phyloP scores from a whole-genome alignment of 2,113 vertebrate species.

The Cygnus buccinator region DNA sequence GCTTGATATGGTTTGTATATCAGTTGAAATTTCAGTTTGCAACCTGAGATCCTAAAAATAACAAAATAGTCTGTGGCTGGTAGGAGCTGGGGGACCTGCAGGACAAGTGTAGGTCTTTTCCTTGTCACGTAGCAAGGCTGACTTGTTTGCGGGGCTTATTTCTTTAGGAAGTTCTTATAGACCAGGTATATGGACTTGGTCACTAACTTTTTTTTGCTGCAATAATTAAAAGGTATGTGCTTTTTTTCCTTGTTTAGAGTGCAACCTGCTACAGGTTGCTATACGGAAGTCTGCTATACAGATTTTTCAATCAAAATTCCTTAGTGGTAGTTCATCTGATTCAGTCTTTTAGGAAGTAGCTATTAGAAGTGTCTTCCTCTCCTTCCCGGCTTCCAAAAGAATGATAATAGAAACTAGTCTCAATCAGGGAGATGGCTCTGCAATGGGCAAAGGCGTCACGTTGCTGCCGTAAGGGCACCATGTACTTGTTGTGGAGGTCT shows the following conservation, averaged over 20 bases:
- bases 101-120: not conserved
- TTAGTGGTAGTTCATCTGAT: not conserved
- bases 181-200: not conserved
- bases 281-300: not conserved
- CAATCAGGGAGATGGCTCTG: not conserved
- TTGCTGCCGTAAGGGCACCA: too few species aligned
- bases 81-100: not conserved
- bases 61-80: not conserved
- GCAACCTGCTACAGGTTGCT: too few species aligned
- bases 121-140: rapidly evolving
- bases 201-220: not conserved
- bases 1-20: not conserved
- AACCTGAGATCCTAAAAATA: not conserved
- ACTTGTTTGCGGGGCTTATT: not conserved
- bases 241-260: not conserved
- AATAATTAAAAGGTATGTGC: not conserved
- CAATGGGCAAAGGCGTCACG: not conserved
- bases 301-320: not conserved
- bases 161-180: not conserved
- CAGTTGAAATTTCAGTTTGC: not conserved
- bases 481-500: not conserved
- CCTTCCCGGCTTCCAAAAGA: not conserved
- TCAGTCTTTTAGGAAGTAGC: not conserved
- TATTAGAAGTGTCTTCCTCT: not conserved
- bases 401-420: not conserved